Base-by-base conservation (phyloP, 2,113 vertebrate genomes). In the Falco punctatus region DNA sequence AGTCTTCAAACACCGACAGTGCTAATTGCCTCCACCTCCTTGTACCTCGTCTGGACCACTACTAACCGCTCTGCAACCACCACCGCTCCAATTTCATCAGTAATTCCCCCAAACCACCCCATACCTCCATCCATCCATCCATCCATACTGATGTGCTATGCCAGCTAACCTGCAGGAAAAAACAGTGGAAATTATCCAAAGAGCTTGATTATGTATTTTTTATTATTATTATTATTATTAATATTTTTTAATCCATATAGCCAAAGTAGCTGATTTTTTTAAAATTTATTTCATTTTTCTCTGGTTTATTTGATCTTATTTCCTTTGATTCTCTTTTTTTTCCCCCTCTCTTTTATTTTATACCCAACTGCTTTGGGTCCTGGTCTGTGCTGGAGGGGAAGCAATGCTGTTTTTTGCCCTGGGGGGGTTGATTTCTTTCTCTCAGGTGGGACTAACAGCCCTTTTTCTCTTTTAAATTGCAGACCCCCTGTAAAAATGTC, bases 401-500 rank as follows among this genome's bases (percentile, higher is more conserved):
- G 26, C 4, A 11, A 17, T 38, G 30, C 5, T 8, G 1, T 40
- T n/a, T 62, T 46, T 61, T 7, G 24, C 20, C 8, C 0, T 0
- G 28, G 15, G 8, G 46, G 14, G 5, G 4, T 3, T 17, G 38
- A 42, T 83, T 79, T 55, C 80, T 85, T 17, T 70, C 9, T 48
- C 24, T 52, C 65, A 15, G 6, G 6, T 23, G 2, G 38, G 54
- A 96, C 96, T 98, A 97, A 97, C n/a, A 33, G 46, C 80, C 77
- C 78, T 97, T 57, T 99, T 97, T 98, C 96, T 98, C 97, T 99
- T 98, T 99, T 99, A 98, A 99, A 99, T 98, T 98, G 96, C 98
- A 99, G 98, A 98, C 97, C 98, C 98, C 97, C 98, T 98, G 98
- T 99, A 98, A 99, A 99, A 98, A 98, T 98, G 97, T 98, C 98